These are phyloP conservation scores for Diorhabda carinulata DNA, from an alignment of 1,140 invertebrate genomes.

Conservation along the genomic window DNA sequence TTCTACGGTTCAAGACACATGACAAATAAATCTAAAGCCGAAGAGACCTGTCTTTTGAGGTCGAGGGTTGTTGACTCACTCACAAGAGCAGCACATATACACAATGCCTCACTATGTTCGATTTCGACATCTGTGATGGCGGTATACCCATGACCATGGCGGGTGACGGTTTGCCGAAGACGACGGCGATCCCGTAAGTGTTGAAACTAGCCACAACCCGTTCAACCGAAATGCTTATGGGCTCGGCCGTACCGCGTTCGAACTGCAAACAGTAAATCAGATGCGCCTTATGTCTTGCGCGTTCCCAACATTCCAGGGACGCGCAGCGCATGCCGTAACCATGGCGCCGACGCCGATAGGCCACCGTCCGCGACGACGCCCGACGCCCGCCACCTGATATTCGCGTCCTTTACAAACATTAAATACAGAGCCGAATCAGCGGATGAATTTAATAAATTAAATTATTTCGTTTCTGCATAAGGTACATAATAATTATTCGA, in stretches of 20 bases:
- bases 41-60: conserved; percentile 4
- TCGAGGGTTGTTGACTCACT: conserved; percentile 13
- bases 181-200: conserved; percentile 2
- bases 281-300: conserved; percentile 18
- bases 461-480: too few species aligned
- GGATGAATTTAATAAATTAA: too few species aligned
- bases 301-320: conserved; percentile 9
- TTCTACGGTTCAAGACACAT: conserved; percentile 7
- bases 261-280: conserved; percentile 20
- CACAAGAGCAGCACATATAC: conserved; percentile 14
- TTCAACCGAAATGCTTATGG: conserved; percentile 18
- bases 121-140: not conserved
- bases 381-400: conserved; percentile 8
- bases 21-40: not conserved
- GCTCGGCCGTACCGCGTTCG: conserved; percentile 14
- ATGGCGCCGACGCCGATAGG: conserved; percentile 14
- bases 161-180: not conserved
- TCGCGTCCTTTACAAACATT: conserved; percentile 7
- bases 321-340: conserved; percentile 14
- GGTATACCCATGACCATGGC: conserved; percentile 18
- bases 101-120: conserved; percentile 13
- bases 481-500: too few species aligned
- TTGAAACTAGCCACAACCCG: conserved; percentile 18
- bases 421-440: not conserved
- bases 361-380: not conserved